Conservation (phyloP, 2,113 vertebrate genomes). For the Stictonetta naevosa region DNA sequence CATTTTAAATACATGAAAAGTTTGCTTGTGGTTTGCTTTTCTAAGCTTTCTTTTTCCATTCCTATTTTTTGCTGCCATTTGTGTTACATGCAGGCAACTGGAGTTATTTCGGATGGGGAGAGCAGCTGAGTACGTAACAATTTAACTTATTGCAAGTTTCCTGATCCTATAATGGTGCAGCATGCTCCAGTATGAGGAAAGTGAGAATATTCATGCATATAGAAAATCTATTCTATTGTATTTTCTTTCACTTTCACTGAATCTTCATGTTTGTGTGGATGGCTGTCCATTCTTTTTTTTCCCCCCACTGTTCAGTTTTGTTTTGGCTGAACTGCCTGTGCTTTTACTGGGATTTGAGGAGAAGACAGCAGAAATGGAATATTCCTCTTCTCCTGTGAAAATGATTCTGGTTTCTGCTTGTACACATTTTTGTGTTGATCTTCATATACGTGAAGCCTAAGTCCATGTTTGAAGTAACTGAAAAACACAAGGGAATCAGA, state of each 20-base stretch:
- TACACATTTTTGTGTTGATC: background rate
- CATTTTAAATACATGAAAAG: slow-evolving; percentile 13
- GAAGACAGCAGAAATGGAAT: background rate
- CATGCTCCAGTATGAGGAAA: slow-evolving; percentile 63
- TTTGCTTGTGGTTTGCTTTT: slow-evolving; percentile 49
- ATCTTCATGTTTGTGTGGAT: background rate
- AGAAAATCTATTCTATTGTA: background rate
- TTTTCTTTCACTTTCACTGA: background rate
- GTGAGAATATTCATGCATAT: slow-evolving; percentile 76
- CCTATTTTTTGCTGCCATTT: slow-evolving; percentile 80
- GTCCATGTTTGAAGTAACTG: background rate
- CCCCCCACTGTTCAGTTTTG: background rate
- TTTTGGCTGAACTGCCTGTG: background rate
- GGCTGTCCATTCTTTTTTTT: background rate
- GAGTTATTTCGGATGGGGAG: slow-evolving; percentile 97
- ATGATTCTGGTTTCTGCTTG: background rate
- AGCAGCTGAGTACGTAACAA: slow-evolving; percentile 92
- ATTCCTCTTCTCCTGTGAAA: background rate
- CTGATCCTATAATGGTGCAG: slow-evolving; percentile 63
- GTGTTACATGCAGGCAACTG: slow-evolving; percentile 91
- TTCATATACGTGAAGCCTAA: background rate
- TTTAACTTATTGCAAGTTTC: slow-evolving; percentile 69
- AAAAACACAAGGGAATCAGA: background rate
- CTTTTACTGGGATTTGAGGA: background rate
- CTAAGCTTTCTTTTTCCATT: slow-evolving; percentile 74